phyloP scores from a whole-genome alignment of 1,140 invertebrate species.

The Ruditapes philippinarum region DNA sequence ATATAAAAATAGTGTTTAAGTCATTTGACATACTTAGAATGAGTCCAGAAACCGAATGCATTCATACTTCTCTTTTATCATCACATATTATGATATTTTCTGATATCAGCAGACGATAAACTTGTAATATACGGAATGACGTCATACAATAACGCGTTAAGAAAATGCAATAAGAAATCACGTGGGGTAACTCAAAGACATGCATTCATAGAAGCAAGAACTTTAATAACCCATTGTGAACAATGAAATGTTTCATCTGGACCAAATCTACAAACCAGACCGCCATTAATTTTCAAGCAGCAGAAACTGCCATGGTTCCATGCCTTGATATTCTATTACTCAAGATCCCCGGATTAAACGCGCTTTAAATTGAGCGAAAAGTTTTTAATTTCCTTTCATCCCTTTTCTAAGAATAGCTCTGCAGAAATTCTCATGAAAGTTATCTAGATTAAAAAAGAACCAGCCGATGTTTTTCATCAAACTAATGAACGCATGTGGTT shows the following conservation, averaged over 20 bases:
- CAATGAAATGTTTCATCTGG: not conserved
- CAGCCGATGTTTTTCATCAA: not conserved
- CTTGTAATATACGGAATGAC: not conserved
- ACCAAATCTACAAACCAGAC: not conserved
- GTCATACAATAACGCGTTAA: conserved; percentile 6
- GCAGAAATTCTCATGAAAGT: not conserved
- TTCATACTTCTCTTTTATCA: not conserved
- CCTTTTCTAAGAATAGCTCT: not conserved
- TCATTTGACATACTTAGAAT: too few species aligned
- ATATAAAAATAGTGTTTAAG: too few species aligned
- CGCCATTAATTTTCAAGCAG: not conserved
- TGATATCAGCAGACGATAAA: not conserved
- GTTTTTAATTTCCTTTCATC: too few species aligned
- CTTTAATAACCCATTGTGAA: not conserved
- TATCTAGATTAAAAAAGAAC: not conserved
- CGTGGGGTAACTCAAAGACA: too few species aligned
- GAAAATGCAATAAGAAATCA: not conserved
- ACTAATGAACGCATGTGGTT: not conserved
- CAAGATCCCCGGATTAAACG: not conserved
- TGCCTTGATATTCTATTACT: conserved; percentile 17
- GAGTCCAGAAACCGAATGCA: too few species aligned
- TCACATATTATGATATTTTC: not conserved
- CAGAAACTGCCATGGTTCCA: not conserved
- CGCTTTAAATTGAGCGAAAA: not conserved
- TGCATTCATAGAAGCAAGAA: not conserved